Percentiles rank a stretch among this genome's conserved stretches.
These are phyloP conservation scores for Drosophila cognata DNA, from an alignment of 2,888 invertebrate genomes.

Conservation along the genomic window DNA sequence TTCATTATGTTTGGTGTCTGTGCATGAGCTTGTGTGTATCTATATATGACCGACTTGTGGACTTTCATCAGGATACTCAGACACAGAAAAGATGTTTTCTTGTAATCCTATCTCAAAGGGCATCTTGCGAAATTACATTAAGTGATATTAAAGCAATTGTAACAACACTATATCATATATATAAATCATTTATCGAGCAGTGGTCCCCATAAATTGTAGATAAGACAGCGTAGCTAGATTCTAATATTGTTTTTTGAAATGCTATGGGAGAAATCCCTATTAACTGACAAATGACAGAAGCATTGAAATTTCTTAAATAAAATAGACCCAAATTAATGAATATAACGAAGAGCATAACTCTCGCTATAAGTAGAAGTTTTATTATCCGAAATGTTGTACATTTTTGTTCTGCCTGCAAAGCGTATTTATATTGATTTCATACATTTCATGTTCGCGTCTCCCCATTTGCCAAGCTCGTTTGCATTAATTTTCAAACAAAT, in stretches of 20 bases:
- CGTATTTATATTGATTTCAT: neutral
- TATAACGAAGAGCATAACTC: neutral
- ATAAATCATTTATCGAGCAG: neutral
- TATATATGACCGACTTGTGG: too few relatives aligned
- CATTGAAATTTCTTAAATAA: neutral
- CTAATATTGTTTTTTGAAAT: neutral
- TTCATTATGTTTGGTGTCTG: neutral
- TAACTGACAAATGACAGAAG: neutral
- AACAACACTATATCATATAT: too few relatives aligned
- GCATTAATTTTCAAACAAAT: constrained; percentile 5
- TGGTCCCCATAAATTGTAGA: neutral
- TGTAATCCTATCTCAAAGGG: too few relatives aligned
- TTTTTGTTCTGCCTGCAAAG: neutral
- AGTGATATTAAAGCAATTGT: too few relatives aligned
- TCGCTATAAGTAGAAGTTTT: too few relatives aligned
- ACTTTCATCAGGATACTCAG: too few relatives aligned
- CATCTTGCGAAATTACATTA: too few relatives aligned
- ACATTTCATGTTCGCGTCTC: neutral
- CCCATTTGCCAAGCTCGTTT: neutral
- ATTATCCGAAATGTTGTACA: neutral
- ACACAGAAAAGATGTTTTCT: too few relatives aligned
- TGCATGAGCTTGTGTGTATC: too few relatives aligned
- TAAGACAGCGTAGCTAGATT: neutral
- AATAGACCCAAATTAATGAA: neutral
- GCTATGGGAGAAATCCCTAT: neutral